Base-by-base conservation (phyloP, 2,888 invertebrate species). In the Synergus umbraculus region DNA sequence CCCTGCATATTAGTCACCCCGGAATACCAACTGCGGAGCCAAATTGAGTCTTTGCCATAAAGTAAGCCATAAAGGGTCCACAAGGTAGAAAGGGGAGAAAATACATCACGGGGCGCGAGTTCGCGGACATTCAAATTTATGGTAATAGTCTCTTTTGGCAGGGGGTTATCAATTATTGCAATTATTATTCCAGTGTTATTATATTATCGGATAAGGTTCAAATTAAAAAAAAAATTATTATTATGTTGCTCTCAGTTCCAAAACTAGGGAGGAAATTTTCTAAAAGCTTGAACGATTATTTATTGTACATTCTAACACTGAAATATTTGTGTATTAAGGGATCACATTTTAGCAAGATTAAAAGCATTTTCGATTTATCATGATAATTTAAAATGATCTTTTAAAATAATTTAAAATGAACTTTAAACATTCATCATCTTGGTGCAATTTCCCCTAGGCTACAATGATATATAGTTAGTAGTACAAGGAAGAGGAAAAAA, bases 1-100 rank as follows among this genome's bases (percentile, higher is more conserved):
- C 93, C 93, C 93, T 94, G 94, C 94, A 94, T 94, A 94, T 94
- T 94, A 94, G 94, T 94, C 93, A 94, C 93, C 93, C 93, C 93
- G 93, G 93, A 93, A 94, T 93, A 94, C 94, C 92, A 93, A 94
- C 94, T 89, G 90, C 93, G 89, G 92, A 92, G 88, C 93, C 93
- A 93, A 94, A 94, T 93, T 92, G 91, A 91, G 91, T 91, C 90
- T 88, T 91, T 90, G 90, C 91, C 91, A 91, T 91, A 91, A 91
- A 91, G 88, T 90, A 90, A 90, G 91, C 89, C 89, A 88, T 91
- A 91, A 91, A 91, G 93, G 94, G 93, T 92, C 92, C 91, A 93
- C 92, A 92, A 93, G 91, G 81, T 84, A 82, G 81, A 65, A 78
- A 69, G 81, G 43, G 78, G 79, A 77, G 79, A 82, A 65, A 78